Base-by-base conservation (phyloP, 1,140 invertebrate species). In the Brachionus calyciflorus region DNA sequence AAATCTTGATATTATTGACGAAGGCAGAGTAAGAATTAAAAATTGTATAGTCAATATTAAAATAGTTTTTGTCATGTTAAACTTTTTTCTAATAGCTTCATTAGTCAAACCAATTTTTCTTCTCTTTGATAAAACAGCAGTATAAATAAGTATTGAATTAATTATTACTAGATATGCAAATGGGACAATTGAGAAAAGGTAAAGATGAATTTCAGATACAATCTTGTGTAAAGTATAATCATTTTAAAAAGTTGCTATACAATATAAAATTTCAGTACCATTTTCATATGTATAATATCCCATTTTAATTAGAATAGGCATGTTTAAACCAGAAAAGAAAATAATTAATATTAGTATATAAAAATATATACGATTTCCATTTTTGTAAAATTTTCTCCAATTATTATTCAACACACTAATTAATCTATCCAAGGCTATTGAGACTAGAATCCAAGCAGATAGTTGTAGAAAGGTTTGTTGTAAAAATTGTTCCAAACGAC, bases 1-100 rank as follows among this genome's bases (percentile, higher is more conserved):
- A 19, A 17, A 73, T 7, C 68, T 44, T 0, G 68, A 73, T 33
- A 73, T 41, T 28, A 73, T 53, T 0, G 68, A 41, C n/a, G 68
- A 73, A 1, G 68, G 68, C 9, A 73, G 10, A 0, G 68, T 73
- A 9, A 49, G 17, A 37, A 73, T 49, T 9, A 73, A 30, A 24
- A 73, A 73, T 14, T 9, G 7, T 1, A 73, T 1, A 41, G 40
- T 65, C 2, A 65, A 4, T 21, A 44, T 41, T 12, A 65, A 41
- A 12, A 65, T 10, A 21, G 60, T 65, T 65, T 37, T 5, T 4
- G 33, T 65, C 60, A 65, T 65, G 9, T 41, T 65, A 6, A 65
- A 17, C 19, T 65, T 65, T 41, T 65, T 65, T 65, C 41, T 65
- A 12, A 28, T 65, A 19, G n/a, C 21, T n/a, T 5, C 5, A 9